Evolutionary conservation across 2,113 vertebrate species (phyloP).

Genomic region (Chaetorhynchus papuensis): DNA sequence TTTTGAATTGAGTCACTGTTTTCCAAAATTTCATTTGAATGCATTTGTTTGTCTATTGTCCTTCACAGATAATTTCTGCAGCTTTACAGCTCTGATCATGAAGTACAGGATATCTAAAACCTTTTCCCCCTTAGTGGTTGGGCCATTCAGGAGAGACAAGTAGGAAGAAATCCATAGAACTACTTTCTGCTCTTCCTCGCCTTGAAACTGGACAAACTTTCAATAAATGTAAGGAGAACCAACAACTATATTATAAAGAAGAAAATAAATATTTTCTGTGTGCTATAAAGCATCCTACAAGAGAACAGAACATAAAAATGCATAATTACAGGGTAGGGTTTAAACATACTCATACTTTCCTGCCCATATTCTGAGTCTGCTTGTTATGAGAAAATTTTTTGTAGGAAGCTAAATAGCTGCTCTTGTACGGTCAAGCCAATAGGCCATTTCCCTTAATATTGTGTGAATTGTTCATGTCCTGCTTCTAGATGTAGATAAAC

Average conservation of each 20-base stretch:
- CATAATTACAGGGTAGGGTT: background rate
- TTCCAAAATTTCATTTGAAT: background rate
- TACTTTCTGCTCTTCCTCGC: background rate
- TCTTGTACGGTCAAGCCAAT: background rate
- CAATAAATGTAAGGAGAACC: background rate
- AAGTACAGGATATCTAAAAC: background rate
- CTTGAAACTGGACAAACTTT: background rate
- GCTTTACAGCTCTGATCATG: background rate
- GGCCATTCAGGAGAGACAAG: background rate
- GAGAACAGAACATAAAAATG: background rate
- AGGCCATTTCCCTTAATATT: background rate
- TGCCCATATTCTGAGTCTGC: background rate
- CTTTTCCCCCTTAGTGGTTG: fast-evolving
- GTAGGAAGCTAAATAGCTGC: background rate
- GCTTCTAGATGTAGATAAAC: background rate
- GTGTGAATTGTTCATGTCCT: background rate
- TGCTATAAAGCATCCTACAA: background rate
- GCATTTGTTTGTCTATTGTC: background rate
- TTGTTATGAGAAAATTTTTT: background rate
- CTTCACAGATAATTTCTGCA: background rate
- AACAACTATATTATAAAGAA: background rate
- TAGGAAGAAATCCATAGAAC: background rate
- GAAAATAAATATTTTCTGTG: background rate
- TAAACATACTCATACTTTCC: background rate
- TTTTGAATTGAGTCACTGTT: background rate